Evolutionary conservation across 1,140 invertebrate genomes (phyloP), one percentile per base, ranked within the genome.

Genomic region (Zophobas morio): DNA sequence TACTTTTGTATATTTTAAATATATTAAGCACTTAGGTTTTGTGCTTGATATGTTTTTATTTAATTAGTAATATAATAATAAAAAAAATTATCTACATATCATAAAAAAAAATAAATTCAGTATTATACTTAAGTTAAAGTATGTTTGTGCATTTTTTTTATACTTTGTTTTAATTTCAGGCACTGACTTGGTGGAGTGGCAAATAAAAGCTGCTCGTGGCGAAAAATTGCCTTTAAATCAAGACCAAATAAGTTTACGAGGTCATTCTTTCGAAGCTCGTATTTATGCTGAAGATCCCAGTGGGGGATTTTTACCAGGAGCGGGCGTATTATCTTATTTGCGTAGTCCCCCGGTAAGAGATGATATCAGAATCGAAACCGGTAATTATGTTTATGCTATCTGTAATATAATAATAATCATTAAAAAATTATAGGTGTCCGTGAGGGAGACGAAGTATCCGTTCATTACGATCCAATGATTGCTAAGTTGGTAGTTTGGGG

Each of bases 401-500:
- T 5, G 76, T 70, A 77, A 40, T 46, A 46, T 72, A 51, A 1
- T 20, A 46, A 2, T 63, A 20, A 35, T 20, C 3, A 56, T 47
- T 33, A 53, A 40, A 42, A 57, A 20, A 40, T n/a, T 51, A 33
- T 74, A 88, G 87, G 88, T 6, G 93, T 95, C 0, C 86, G 91
- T 0, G 89, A 95, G 85, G 93, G 93, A 0, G 93, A 95, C 77
- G 94, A 98, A 85, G 97, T 99, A 0, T 97, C 96, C 0, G 95
- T 99, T 1, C 94, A 98, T 88, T 99, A 99, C 86, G 99, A 99
- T 88, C 99, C 99, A 1, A 99, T 99, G 98, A 99, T 99, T 82
- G 98, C 99, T 0, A 99, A 99, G 88, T 88, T 99, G 8, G 94
- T 99, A 0, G 97, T 98, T 20, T 99, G 97, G 96, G 96, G 94